Base-by-base conservation (phyloP, 2,797 vertebrate genomes). In the Perodicticus potto region DNA sequence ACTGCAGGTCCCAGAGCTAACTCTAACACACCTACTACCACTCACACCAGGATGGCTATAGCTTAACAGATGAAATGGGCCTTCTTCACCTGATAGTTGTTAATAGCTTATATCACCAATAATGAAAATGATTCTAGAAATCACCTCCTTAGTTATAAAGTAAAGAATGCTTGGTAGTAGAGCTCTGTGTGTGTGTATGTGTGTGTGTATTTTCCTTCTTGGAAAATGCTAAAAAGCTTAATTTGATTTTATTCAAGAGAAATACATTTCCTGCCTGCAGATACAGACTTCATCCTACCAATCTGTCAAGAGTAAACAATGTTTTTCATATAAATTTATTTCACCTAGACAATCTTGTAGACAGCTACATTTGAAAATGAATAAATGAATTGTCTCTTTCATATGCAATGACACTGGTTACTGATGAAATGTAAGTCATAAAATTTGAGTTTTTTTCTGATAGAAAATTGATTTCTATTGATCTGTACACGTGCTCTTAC, bases 241-340 rank as follows among this genome's bases (percentile, higher is more conserved):
- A 73, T 19, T 94, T 49, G 32, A 74, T 95, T 72, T 92, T 86
- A 94, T 89, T 95, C 61, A 94, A 94, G 9, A 95, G 57, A 29
- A 91, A 65, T 84, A 73, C 65, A 95, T 81, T 84, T 89, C 34
- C 77, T 61, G 27, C 11, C 65, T 65, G 1, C 49, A 61, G 20
- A 83, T 72, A 90, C 0, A 94, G 82, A 86, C 14, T 82, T 94
- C 20, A 78, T 37, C 61, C 87, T 78, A 76, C 53, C 70, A 32
- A 95, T 86, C 20, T 37, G n/a, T 49, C 57, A 94, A 65, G 32
- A 49, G 3, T 61, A 93, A 97, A 87, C 65, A 89, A 84, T 84
- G n/a, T 82, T 97, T 94, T 91, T 93, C 59, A 84, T 57, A 72
- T 87, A 94, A 93, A 95, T 91, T 81, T 82, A 14, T 93, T 96